phyloP scores from a whole-genome alignment of 2,888 invertebrate species.

The Ctenicera cuprea region DNA sequence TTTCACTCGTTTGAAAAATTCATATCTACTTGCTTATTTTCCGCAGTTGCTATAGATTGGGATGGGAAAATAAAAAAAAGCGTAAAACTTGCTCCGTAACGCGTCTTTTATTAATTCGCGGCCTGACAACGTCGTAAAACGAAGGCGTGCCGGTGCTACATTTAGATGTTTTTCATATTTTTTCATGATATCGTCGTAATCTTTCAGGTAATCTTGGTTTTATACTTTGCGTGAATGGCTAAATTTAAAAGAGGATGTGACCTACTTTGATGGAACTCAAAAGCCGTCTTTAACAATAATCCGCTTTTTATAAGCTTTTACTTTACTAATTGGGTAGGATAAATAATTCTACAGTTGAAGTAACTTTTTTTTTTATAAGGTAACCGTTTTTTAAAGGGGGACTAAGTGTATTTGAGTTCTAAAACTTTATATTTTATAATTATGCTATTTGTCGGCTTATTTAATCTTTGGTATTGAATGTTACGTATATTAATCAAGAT shows the following conservation, averaged over 20 bases:
- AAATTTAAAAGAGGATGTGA: slow-evolving; percentile 32
- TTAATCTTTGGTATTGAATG: too few species aligned
- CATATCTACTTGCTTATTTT: slow-evolving; percentile 17
- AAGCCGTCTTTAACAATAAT: slow-evolving; percentile 13
- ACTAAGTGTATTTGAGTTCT: too few species aligned
- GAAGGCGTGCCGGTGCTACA: slow-evolving; percentile 34
- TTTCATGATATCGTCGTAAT: slow-evolving; percentile 45
- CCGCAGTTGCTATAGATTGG: slow-evolving; percentile 14
- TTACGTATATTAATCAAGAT: too few species aligned
- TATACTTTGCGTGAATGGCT: slow-evolving; percentile 23
- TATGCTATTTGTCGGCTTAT: too few species aligned
- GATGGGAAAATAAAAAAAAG: slow-evolving; percentile 28
- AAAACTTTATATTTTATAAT: too few species aligned
- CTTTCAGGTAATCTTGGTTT: slow-evolving; percentile 41
- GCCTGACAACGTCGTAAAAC: slow-evolving; percentile 42
- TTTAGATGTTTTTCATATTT: slow-evolving; percentile 43
- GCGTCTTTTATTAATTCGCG: slow-evolving; percentile 40
- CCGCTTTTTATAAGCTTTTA: not conserved
- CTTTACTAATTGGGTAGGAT: slow-evolving; percentile 9
- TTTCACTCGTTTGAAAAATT: not conserved
- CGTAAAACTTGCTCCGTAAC: slow-evolving; percentile 27
- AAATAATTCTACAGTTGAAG: not conserved
- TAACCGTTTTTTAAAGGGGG: too few species aligned
- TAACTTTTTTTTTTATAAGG: too few species aligned
- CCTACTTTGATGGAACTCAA: slow-evolving; percentile 18